Evolutionary conservation across 2,888 invertebrate genomes (phyloP).

Genomic region (Lamproptera curius): DNA sequence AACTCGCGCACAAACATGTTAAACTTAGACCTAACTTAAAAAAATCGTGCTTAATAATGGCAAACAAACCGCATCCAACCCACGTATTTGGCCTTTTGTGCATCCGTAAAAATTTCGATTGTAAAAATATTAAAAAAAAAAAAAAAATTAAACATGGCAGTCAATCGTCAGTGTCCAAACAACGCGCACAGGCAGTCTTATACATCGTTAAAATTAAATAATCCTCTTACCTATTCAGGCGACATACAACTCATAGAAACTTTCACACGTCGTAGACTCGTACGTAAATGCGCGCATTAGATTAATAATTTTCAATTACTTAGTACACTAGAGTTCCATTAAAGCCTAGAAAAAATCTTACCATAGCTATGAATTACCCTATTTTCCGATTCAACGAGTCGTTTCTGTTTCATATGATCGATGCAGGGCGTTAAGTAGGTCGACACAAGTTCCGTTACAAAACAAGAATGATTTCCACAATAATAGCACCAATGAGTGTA

Average conservation of each 20-base stretch:
- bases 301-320: conserved; percentile 43
- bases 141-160: conserved; percentile 48
- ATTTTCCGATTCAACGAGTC: conserved; percentile 61
- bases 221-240: conserved; percentile 37
- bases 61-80: conserved; percentile 3
- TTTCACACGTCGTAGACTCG: conserved; percentile 37
- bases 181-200: conserved; percentile 64
- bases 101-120: conserved; percentile 23
- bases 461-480: conserved; percentile 14
- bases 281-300: conserved; percentile 56
- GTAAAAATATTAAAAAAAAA: no score
- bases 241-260: conserved; percentile 35
- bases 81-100: conserved; percentile 21
- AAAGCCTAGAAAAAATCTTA: conserved; percentile 65
- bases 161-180: conserved; percentile 54
- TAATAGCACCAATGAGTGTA: conserved; percentile 25
- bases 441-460: conserved; percentile 21
- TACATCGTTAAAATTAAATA: conserved; percentile 51
- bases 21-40: conserved; percentile 23
- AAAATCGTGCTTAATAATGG: conserved; percentile 20
- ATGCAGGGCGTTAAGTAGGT: conserved; percentile 46
- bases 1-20: conserved; percentile 22
- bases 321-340: conserved; percentile 51
- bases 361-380: conserved; percentile 48
- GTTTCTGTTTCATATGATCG: conserved; percentile 62